Base-by-base conservation (phyloP, 2,797 vertebrate genomes). In the Hyperoplus immaculatus region DNA sequence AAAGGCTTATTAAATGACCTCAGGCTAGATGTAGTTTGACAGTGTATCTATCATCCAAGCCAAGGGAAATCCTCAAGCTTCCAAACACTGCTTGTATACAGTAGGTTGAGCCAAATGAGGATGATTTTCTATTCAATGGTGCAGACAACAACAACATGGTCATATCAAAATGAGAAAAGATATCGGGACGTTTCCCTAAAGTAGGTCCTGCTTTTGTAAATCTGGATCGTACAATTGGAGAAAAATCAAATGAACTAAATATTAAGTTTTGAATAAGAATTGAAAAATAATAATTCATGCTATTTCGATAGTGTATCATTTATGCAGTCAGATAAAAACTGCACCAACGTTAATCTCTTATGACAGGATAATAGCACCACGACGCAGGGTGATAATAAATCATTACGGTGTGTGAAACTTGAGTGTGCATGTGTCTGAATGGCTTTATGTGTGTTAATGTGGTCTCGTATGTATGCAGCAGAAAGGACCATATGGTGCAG, bases 401-500 rank as follows among this genome's bases (percentile, higher is more conserved):
- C 80, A 89, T 69, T 58, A 39, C 3, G 42, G 5, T 77, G 81
- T 83, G 78, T 81, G 64, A 79, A 81, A 78, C 49, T 3, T 77
- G 57, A 58, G 61, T 69, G 54, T 1, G 11, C n/a, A 29, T 60
- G 59, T 63, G 53, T 55, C 54, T 56, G 38, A 70, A 13, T 61
- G 74, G 63, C 21, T 71, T 68, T 56, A 51, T 72, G 55, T 74
- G 70, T 70, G 47, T 75, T 74, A 50, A 76, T 64, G 47, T 64
- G 84, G 69, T 29, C 56, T 54, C 54, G 15, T 60, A 59, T 12
- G 80, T 80, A 49, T 75, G 77, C 85, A 87, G 80, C 88, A 88
- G 60, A 88, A 90, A 89, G 81, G 78, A 84, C 86, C 92, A 94
- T 92, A 92, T 92, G 92, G 89, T 85, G 82, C 58, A 65, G 77